Conservation (phyloP, 2,888 invertebrate genomes). For the Frankliniella fusca region DNA sequence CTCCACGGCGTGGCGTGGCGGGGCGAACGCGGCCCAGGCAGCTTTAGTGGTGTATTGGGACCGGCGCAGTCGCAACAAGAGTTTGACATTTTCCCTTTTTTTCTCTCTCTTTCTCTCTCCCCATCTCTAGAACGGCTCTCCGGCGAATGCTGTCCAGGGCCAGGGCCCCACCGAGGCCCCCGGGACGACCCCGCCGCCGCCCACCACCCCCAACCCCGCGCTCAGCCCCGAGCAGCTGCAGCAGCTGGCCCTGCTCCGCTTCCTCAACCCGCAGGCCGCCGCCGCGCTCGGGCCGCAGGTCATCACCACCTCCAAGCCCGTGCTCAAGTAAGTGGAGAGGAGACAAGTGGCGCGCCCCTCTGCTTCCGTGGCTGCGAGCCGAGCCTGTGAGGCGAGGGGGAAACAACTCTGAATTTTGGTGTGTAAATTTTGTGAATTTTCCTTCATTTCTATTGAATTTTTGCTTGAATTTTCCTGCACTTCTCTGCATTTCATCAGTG, state of each 20-base stretch:
- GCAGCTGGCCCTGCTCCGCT: slow-evolving; percentile 66
- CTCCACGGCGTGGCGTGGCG: background rate
- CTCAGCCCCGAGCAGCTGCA: slow-evolving; percentile 66
- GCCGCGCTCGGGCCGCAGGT: slow-evolving; percentile 59
- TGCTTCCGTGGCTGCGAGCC: too few species aligned
- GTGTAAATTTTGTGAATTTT: too few species aligned
- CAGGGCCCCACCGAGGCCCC: slow-evolving; percentile 27
- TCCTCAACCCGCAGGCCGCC: slow-evolving; percentile 65
- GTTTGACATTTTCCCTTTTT: background rate
- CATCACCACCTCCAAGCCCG: slow-evolving; percentile 73
- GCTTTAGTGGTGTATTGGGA: background rate
- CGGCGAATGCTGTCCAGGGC: background rate
- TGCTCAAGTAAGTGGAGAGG: slow-evolving; percentile 51
- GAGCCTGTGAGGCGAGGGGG: too few species aligned
- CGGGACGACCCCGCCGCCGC: slow-evolving; percentile 34
- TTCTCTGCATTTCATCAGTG: too few species aligned
- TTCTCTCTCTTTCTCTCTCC: background rate
- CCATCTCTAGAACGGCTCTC: slow-evolving; percentile 1
- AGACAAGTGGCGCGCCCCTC: too few species aligned
- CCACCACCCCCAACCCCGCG: slow-evolving; percentile 45
- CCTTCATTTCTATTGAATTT: too few species aligned
- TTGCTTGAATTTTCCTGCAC: too few species aligned
- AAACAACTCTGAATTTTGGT: too few species aligned
- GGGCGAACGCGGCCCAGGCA: background rate
- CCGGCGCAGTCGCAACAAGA: slow-evolving; percentile 25